Evolutionary conservation across 2,797 vertebrate genomes (phyloP).

Genomic region (Gymnothorax javanicus): DNA sequence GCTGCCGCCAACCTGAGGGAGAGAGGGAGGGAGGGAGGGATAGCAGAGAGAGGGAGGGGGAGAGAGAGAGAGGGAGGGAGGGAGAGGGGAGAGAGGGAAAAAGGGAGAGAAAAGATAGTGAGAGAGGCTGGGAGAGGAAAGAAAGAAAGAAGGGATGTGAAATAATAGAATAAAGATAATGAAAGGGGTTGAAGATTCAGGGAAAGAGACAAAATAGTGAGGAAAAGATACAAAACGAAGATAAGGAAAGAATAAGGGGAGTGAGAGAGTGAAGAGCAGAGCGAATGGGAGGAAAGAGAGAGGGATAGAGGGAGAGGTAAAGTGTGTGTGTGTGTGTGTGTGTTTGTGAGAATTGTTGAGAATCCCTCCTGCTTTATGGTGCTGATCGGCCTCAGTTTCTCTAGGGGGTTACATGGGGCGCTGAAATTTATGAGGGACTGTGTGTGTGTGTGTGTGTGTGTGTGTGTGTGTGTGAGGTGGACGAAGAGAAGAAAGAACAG

Average conservation of each 20-base stretch:
- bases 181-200: no score
- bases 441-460: slow-evolving; percentile 32
- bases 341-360: slow-evolving; percentile 42
- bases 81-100: slow-evolving; percentile 23
- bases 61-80: not conserved
- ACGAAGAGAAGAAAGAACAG: not conserved
- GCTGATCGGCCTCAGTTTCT: slow-evolving; percentile 58
- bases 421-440: no score
- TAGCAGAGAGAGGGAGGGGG: no score
- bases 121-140: no score
- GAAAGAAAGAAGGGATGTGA: no score
- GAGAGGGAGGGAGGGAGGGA: no score
- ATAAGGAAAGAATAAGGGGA: not conserved
- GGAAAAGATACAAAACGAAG: no score
- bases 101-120: no score
- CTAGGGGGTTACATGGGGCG: slow-evolving; percentile 46
- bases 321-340: slow-evolving; percentile 66
- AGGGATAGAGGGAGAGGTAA: slow-evolving; percentile 57
- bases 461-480: slow-evolving; percentile 32
- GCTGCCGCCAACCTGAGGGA: slow-evolving; percentile 44
- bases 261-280: slow-evolving; percentile 60
- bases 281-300: slow-evolving; percentile 68
- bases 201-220: no score
- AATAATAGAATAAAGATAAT: no score
- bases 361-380: slow-evolving; percentile 65